These are phyloP conservation scores for Delphinus delphis DNA, from an alignment of 2,113 vertebrate species.

Conservation along the genomic window DNA sequence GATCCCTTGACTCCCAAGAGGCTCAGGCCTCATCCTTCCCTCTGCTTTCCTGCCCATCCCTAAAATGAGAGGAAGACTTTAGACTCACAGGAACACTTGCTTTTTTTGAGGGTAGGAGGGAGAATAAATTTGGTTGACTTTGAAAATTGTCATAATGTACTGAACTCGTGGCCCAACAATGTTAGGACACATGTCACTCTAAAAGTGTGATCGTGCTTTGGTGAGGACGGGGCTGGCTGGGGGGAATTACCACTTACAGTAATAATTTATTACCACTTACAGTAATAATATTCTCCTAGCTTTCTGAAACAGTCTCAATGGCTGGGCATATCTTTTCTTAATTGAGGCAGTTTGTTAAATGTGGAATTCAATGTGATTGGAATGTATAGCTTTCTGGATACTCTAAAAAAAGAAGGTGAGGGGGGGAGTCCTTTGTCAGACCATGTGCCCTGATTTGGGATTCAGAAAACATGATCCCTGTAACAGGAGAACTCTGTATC, in stretches of 20 bases:
- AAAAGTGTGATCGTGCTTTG: not conserved
- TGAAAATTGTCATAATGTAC: not conserved
- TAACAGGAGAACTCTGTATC: not conserved
- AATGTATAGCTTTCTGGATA: not conserved
- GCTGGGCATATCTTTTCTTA: not conserved
- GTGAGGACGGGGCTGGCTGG: too few relatives aligned
- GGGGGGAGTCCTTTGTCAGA: not conserved
- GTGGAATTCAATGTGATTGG: constrained; percentile 21
- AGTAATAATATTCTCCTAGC: not conserved
- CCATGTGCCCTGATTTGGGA: not conserved
- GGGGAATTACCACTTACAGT: not conserved
- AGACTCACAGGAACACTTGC: not conserved
- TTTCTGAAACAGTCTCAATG: not conserved
- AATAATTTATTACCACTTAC: not conserved
- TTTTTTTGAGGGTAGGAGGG: not conserved
- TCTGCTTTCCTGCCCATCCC: not conserved
- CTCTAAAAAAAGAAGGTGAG: not conserved
- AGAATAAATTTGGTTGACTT: not conserved
- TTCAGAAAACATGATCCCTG: not conserved
- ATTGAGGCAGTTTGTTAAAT: not conserved
- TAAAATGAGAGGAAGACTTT: not conserved
- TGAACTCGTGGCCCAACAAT: not conserved
- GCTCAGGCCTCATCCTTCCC: not conserved
- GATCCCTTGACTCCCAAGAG: not conserved
- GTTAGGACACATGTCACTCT: not conserved